Evolutionary conservation across 2,888 invertebrate species (phyloP).

Genomic region (Eulithis prunata): DNA sequence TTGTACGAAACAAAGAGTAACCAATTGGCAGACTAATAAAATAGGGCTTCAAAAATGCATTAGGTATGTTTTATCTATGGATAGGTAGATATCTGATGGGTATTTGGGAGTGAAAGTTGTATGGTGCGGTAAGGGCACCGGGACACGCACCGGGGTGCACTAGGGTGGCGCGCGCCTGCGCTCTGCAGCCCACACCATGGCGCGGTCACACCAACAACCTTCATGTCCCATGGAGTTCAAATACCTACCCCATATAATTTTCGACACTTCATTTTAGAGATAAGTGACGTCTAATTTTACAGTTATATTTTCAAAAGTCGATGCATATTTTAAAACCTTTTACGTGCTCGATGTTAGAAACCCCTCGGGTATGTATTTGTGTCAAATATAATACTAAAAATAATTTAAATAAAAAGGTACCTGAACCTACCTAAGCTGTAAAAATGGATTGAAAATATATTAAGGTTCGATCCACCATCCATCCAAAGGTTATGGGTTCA

Average conservation of each 20-base stretch:
- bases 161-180: constrained; percentile 66
- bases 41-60: constrained; percentile 8
- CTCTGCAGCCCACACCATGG: constrained; percentile 52
- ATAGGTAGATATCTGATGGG: constrained; percentile 45
- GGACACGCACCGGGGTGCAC: constrained; percentile 64
- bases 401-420: not conserved
- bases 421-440: not conserved
- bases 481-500: constrained; percentile 18
- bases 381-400: constrained; percentile 1
- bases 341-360: no score
- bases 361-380: no score
- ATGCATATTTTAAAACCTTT: no score
- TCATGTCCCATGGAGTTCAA: constrained; percentile 48
- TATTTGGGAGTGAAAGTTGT: constrained; percentile 76
- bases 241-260: not conserved
- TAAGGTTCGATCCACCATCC: constrained; percentile 10
- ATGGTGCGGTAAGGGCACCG: constrained; percentile 72
- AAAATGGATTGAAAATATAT: constrained; percentile 3
- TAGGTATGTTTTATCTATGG: constrained; percentile 36
- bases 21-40: constrained; percentile 6
- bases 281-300: no score
- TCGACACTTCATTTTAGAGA: no score
- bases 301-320: no score
- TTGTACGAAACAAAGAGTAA: no score
- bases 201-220: constrained; percentile 46